These are phyloP conservation scores for Drosophila suzukii DNA, from an alignment of 1,140 invertebrate genomes.

Conservation along the genomic window DNA sequence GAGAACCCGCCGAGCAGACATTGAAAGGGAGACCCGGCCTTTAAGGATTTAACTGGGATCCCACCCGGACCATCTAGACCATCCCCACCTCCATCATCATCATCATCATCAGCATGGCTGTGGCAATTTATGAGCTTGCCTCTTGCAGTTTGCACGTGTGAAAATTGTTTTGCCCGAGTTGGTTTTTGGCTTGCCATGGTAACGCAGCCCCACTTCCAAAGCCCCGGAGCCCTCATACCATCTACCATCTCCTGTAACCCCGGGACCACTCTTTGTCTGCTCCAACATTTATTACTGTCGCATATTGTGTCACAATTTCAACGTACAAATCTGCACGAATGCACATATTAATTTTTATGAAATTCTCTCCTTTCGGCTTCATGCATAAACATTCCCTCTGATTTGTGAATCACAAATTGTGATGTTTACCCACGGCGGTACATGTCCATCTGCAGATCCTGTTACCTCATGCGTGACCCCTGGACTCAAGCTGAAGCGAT, in stretches of 20 bases:
- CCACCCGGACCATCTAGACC: not conserved
- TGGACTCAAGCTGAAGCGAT: conserved; percentile 30
- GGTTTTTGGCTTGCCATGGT: conserved; percentile 42
- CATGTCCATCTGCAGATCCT: conserved; percentile 15
- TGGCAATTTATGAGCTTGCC: conserved; percentile 64
- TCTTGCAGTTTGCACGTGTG: conserved; percentile 61
- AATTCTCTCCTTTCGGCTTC: conserved; percentile 31
- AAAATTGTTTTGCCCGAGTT: conserved; percentile 58
- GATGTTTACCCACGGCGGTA: conserved; percentile 31
- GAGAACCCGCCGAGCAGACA: conserved; percentile 41
- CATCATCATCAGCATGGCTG: conserved; percentile 10
- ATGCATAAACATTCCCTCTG: conserved; percentile 41
- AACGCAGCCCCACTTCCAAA: conserved; percentile 10
- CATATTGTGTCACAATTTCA: conserved; percentile 55
- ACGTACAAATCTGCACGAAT: conserved; percentile 54
- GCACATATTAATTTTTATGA: conserved; percentile 61
- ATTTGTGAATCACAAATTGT: conserved; percentile 32
- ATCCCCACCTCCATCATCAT: conserved; percentile 4
- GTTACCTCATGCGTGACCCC: conserved; percentile 13
- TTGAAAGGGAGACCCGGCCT: conserved; percentile 29
- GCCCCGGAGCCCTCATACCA: not conserved
- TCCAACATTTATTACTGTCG: conserved; percentile 52
- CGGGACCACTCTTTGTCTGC: conserved; percentile 16
- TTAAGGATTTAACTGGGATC: conserved; percentile 41
- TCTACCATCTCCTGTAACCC: too few relatives aligned